phyloP scores from a whole-genome alignment of 2,113 vertebrate species.

The Mandrillus leucophaeus region DNA sequence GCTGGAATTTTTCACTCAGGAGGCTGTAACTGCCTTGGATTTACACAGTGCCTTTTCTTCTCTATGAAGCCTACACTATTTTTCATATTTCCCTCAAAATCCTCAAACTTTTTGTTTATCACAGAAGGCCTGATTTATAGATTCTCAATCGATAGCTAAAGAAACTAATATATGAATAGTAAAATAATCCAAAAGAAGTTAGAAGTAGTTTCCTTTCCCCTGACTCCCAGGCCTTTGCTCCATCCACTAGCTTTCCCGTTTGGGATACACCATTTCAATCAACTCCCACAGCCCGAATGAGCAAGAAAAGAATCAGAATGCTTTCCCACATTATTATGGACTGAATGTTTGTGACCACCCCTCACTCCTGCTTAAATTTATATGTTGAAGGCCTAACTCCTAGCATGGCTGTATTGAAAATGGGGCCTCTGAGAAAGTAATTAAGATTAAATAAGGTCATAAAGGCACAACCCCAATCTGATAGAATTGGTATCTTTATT shows the following conservation, averaged over 20 bases:
- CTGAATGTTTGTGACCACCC: not conserved
- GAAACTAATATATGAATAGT: not conserved
- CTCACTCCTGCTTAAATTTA: not conserved
- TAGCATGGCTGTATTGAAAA: not conserved
- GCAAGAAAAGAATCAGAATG: not conserved
- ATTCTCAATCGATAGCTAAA: not conserved
- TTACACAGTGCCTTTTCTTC: slow-evolving; percentile 3
- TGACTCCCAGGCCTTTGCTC: not conserved
- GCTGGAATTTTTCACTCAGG: slow-evolving; percentile 14
- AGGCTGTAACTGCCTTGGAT: slow-evolving; percentile 25
- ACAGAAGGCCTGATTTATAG: not conserved
- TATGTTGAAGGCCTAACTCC: not conserved
- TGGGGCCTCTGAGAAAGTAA: not conserved
- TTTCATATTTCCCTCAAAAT: not conserved
- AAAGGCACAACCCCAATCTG: not conserved
- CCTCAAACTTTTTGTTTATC: slow-evolving; percentile 1
- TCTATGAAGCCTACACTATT: not conserved
- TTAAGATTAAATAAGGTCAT: not conserved
- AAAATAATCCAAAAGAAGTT: not conserved
- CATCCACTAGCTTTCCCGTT: not conserved
- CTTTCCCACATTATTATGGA: not conserved
- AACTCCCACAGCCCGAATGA: not conserved
- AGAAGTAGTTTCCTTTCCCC: not conserved
- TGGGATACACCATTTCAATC: not conserved
- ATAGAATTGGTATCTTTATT: not conserved